A percentile compares a stretch with the other conserved stretches of the same genome.
phyloP scores from a whole-genome alignment of 2,888 invertebrate genomes.

The Dendrolimus houi region DNA sequence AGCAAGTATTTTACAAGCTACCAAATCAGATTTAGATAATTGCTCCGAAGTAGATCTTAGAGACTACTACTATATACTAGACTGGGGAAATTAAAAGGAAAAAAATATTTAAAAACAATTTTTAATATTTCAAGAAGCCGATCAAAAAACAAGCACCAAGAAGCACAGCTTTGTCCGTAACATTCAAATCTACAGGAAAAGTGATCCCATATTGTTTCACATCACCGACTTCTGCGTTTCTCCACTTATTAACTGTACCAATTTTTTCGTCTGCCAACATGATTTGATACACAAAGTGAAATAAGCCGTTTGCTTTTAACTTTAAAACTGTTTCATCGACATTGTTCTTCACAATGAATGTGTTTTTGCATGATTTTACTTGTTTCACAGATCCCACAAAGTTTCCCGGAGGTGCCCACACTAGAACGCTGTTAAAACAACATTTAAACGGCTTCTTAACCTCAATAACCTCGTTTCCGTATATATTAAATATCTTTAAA shows the following conservation, averaged over 20 bases:
- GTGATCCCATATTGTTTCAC: slow-evolving; percentile 26
- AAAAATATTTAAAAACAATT: neutral
- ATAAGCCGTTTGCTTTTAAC: slow-evolving; percentile 20
- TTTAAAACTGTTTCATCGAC: slow-evolving; percentile 19
- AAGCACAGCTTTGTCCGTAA: slow-evolving; percentile 33
- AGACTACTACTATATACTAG: too few relatives aligned
- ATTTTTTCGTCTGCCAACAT: slow-evolving; percentile 17
- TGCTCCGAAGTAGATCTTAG: too few relatives aligned
- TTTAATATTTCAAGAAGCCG: slow-evolving; percentile 25
- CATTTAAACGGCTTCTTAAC: slow-evolving; percentile 23
- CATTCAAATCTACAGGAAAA: slow-evolving; percentile 32
- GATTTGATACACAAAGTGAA: slow-evolving; percentile 22
- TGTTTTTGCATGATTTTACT: slow-evolving; percentile 12
- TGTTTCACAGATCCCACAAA: slow-evolving; percentile 37
- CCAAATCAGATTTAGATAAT: too few relatives aligned
- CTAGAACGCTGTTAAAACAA: slow-evolving; percentile 23
- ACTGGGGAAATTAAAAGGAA: neutral
- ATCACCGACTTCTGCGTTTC: slow-evolving; percentile 5
- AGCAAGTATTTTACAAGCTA: too few relatives aligned
- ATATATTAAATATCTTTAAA: slow-evolving; percentile 41
- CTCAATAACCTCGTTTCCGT: slow-evolving; percentile 49
- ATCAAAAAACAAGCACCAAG: slow-evolving; percentile 44
- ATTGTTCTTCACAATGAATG: slow-evolving; percentile 28
- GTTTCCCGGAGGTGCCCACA: slow-evolving; percentile 46
- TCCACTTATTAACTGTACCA: slow-evolving; percentile 26